Evolutionary conservation across 2,113 vertebrate species (phyloP), one percentile per base, ranked within the genome.

Genomic region (Percina caprodes): DNA sequence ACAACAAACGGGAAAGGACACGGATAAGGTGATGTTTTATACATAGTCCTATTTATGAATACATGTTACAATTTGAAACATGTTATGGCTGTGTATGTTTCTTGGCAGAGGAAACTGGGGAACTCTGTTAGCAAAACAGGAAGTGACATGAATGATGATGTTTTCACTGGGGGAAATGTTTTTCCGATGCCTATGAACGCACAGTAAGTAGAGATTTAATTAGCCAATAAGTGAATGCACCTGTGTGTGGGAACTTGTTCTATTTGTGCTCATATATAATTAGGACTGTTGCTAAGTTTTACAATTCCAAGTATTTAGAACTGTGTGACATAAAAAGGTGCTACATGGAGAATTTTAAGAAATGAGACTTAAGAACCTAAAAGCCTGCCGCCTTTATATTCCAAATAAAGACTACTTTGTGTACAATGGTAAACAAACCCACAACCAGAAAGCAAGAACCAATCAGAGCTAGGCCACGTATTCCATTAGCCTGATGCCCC

Each of bases 171-270:
- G 30, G 30, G 30, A 30, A 30, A 30, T 3, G 30, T 30, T 30
- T 30, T 30, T 30, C 30, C 30, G 4, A 30, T 30, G 30, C 30
- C 30, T 4, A 30, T 30, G 26, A 30, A 30, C 26, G 26, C 26
- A 30, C 26, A 3, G 26, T 33, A 49, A 58, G 18, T 10, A 23
- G 10, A 19, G n/a, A 13, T 45, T 4, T 48, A 33, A 69, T 74
- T 21, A 24, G 66, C 15, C 49, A 45, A 0, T 39, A 30, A 76
- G 55, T 12, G 56, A 48, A 79, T 68, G 68, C 71, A 69, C 39
- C 67, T 66, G 52, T 61, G 55, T 51, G 62, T n/a, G 10, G 16
- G 6, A 18, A 12, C 16, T 49, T 60, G 6, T n/a, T 42, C 46
- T 12, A 9, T 65, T 42, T 42, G 8, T 33, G 16, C 2, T 69